Evolutionary conservation across 2,113 vertebrate genomes (phyloP), one percentile per base, ranked within the genome.

Genomic region (Garra rufa): DNA sequence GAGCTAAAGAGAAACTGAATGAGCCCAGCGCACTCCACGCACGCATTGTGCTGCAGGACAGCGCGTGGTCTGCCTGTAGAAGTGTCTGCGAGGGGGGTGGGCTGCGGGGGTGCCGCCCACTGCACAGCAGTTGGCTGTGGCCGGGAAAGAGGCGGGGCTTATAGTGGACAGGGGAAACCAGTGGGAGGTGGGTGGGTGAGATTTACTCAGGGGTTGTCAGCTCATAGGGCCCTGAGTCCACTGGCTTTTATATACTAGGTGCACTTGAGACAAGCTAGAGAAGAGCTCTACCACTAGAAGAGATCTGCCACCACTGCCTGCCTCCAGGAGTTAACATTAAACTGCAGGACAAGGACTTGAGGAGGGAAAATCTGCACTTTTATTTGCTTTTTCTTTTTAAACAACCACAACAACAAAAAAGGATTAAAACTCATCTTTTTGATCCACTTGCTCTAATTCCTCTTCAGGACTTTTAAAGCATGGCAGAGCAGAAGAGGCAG

Each of bases 161-260:
- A 90, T 75, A 87, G 91, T 93, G 85, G 86, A 86, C 85, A 88
- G 85, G 86, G 90, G 92, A 92, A 87, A 91, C 90, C 92, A 92
- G 92, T 94, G 88, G 88, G 92, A 92, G 93, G 92, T 90, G 91
- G 90, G 91, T 89, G 90, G 91, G 89, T 78, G 81, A 89, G 89
- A 82, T 57, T 87, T 93, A 87, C 86, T 88, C 84, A 88, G 93
- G 93, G 93, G 92, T 92, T 92, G 93, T 92, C 92, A 88, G 88
- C 88, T 87, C 82, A 86, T 82, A 88, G 92, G 88, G 88, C 85
- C 91, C 86, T 87, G 86, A 38, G 89, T 90, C 85, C 90, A 90
- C 88, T 89, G 90, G 90, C 88, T 93, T 90, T 93, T 94, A 94
- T 92, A 92, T 83, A 85, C 87, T 88, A 91, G 93, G 92, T 94